These are phyloP conservation scores for Xylota segnis DNA, from an alignment of 2,888 invertebrate species.

Conservation along the genomic window DNA sequence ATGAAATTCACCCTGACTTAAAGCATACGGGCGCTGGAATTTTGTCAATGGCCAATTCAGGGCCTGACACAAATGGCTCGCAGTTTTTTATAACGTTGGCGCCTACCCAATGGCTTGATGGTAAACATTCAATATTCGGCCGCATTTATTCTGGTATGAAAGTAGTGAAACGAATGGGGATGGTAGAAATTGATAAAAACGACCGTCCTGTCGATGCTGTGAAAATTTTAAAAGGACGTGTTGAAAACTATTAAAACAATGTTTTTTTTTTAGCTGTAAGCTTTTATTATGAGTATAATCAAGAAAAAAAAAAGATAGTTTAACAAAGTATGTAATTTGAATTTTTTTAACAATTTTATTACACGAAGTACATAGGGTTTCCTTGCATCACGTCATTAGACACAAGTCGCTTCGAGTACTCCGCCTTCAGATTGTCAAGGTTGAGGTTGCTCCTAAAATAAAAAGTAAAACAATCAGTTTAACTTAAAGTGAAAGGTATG, in stretches of 20 bases:
- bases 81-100: conserved; percentile 99
- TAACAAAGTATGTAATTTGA: neutral
- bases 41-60: conserved; percentile 99
- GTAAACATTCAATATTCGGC: conserved; percentile 98
- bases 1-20: conserved; percentile 96
- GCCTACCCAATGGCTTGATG: conserved; percentile 99
- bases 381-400: conserved; percentile 85
- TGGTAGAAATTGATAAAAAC: conserved; percentile 96
- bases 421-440: conserved; percentile 84
- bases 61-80: conserved; percentile 98
- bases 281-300: conserved; percentile 23
- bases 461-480: conserved; percentile 21
- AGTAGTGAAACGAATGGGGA: conserved; percentile 95
- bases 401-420: conserved; percentile 86
- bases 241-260: conserved; percentile 80
- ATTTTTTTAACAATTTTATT: conserved; percentile 79
- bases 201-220: conserved; percentile 96
- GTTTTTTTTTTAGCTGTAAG: neutral
- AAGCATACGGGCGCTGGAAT: conserved; percentile 97
- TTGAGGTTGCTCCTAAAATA: conserved; percentile 50
- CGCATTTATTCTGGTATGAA: conserved; percentile 94
- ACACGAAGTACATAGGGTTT: conserved; percentile 91
- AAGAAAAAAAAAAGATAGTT: conserved; percentile 3
- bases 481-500: neutral
- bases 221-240: conserved; percentile 88